Conservation (phyloP, 2,797 vertebrate species). For the Rousettus madagascariensis region DNA sequence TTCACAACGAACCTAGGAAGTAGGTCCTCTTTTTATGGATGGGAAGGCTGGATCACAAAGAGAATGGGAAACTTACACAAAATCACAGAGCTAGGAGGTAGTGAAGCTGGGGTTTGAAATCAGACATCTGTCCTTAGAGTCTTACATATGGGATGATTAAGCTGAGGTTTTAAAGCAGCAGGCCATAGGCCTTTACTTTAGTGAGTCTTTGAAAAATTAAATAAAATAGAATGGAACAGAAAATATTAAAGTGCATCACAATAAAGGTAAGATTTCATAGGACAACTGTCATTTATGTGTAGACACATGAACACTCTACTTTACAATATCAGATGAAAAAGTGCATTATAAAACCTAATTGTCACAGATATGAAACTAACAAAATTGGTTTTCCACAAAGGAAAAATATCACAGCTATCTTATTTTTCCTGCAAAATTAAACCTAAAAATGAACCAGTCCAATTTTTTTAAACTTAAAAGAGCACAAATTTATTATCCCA, state of each 20-base stretch:
- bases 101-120: background rate
- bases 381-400: background rate
- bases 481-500: background rate
- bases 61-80: background rate
- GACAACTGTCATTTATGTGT: background rate
- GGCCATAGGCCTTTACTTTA: background rate
- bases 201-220: background rate
- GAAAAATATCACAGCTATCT: background rate
- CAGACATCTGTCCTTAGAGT: background rate
- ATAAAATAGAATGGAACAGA: background rate
- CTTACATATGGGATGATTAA: background rate
- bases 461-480: background rate
- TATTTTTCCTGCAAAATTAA: background rate
- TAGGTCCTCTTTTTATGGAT: background rate
- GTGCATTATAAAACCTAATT: background rate
- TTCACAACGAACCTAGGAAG: background rate
- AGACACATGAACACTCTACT: background rate
- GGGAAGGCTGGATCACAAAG: background rate
- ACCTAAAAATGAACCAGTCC: background rate
- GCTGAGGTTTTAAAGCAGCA: slow-evolving; percentile 13
- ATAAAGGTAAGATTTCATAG: background rate
- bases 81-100: background rate
- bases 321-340: background rate
- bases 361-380: background rate
- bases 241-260: background rate